Evolutionary conservation across 2,888 invertebrate species (phyloP).

Genomic region (Odontothrips loti): DNA sequence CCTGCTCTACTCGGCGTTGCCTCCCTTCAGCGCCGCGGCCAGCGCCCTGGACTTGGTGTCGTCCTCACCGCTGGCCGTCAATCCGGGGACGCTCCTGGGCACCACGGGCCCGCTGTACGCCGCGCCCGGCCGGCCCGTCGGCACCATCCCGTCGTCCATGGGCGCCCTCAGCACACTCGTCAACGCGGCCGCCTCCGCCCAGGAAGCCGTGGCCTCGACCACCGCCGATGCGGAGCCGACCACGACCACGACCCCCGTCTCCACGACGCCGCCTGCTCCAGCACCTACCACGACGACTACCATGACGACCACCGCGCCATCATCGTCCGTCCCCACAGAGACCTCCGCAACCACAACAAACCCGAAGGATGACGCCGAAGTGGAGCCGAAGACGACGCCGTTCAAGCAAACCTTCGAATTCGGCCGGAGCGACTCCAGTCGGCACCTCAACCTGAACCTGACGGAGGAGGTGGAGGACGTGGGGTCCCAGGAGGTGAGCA

Average conservation of each 20-base stretch:
- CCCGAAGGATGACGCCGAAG: background rate
- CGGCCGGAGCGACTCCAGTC: background rate
- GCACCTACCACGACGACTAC: background rate
- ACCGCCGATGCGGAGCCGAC: background rate
- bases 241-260: background rate
- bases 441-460: background rate
- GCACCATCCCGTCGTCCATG: background rate
- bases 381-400: background rate
- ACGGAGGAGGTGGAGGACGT: slow-evolving; percentile 2
- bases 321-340: background rate
- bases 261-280: background rate
- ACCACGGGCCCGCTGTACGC: slow-evolving; percentile 10
- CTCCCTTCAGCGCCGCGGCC: background rate
- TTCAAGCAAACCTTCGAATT: background rate
- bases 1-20: background rate
- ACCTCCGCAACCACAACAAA: background rate
- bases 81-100: background rate
- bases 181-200: background rate
- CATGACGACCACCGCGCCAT: background rate
- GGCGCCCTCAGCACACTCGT: background rate
- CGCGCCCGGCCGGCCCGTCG: background rate
- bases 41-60: slow-evolving; percentile 5
- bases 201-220: background rate
- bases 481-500: background rate
- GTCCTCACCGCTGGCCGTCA: background rate